These are phyloP conservation scores for Hydropotes inermis DNA, from an alignment of 2,113 vertebrate genomes.

Conservation along the genomic window DNA sequence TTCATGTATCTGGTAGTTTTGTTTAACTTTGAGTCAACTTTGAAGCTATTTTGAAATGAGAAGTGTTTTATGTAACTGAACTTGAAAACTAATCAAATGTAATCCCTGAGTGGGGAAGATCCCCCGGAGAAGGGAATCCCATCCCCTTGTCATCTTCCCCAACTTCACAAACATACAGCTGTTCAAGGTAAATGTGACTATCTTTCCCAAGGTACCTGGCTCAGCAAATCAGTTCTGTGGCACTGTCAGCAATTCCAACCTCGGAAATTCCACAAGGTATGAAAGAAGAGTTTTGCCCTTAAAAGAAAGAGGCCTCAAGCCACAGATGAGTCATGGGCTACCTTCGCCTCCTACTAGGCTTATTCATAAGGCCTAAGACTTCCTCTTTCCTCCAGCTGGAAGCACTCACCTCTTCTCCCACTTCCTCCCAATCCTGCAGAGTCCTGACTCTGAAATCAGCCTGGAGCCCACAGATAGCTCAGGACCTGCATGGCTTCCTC, in stretches of 20 bases:
- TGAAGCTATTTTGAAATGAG: background rate
- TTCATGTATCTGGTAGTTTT: background rate
- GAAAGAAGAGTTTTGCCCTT: background rate
- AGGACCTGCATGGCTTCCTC: background rate
- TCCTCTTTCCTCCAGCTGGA: background rate
- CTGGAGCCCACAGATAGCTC: accelerated
- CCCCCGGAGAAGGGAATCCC: accelerated
- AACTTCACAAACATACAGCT: background rate
- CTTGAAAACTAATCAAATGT: background rate
- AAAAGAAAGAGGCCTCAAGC: background rate
- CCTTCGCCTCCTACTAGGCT: background rate
- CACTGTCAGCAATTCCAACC: background rate
- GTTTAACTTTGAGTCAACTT: background rate
- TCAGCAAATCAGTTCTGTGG: background rate
- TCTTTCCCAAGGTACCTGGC: background rate
- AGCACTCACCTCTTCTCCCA: background rate
- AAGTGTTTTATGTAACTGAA: background rate
- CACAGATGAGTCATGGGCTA: conserved; percentile 21
- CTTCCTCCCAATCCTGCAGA: background rate
- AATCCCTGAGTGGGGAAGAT: no score
- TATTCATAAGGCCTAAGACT: background rate
- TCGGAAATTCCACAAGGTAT: conserved; percentile 39
- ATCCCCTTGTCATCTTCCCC: background rate
- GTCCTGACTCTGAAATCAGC: background rate
- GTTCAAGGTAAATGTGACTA: background rate